These are phyloP conservation scores for Nemapogon koenigi DNA, from an alignment of 2,888 invertebrate species.

Conservation along the genomic window DNA sequence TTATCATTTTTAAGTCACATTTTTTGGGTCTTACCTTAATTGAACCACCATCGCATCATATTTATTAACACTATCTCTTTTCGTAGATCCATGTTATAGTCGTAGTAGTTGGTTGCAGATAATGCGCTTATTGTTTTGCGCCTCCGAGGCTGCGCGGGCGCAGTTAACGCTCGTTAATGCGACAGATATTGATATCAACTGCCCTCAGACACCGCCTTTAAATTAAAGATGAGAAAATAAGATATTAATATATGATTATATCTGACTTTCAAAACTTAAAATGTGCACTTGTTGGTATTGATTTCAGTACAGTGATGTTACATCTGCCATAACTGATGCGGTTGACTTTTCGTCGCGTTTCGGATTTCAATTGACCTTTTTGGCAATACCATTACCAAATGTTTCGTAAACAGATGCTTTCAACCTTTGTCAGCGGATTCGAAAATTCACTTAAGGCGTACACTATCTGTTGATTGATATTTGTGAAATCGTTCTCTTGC, in stretches of 20 bases:
- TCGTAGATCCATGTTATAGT: constrained; percentile 3
- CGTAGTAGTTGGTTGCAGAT: constrained; percentile 14
- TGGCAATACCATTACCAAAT: constrained; percentile 24
- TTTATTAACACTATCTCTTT: too few species aligned
- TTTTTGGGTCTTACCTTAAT: too few species aligned
- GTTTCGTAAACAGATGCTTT: constrained; percentile 30
- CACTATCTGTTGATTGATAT: constrained; percentile 23
- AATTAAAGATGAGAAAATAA: too few species aligned
- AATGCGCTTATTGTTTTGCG: constrained; percentile 25
- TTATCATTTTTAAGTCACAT: too few species aligned
- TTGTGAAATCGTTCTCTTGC: constrained; percentile 20
- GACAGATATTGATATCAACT: constrained; percentile 19
- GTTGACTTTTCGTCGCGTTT: too few species aligned
- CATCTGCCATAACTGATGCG: too few species aligned
- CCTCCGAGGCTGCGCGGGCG: constrained; percentile 20
- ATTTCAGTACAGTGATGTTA: too few species aligned
- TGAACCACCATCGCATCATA: too few species aligned
- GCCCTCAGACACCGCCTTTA: constrained; percentile 1
- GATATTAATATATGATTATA: too few species aligned
- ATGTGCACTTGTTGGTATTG: too few species aligned
- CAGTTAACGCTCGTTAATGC: constrained; percentile 14
- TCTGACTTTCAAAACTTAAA: too few species aligned
- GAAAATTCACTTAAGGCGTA: constrained; percentile 23
- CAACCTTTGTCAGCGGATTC: constrained; percentile 25
- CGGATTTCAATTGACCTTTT: constrained; percentile 39